Evolutionary conservation across 2,888 invertebrate genomes (phyloP), one percentile per base, ranked within the genome.

Genomic region (Cataglyphis rosenhaueri): DNA sequence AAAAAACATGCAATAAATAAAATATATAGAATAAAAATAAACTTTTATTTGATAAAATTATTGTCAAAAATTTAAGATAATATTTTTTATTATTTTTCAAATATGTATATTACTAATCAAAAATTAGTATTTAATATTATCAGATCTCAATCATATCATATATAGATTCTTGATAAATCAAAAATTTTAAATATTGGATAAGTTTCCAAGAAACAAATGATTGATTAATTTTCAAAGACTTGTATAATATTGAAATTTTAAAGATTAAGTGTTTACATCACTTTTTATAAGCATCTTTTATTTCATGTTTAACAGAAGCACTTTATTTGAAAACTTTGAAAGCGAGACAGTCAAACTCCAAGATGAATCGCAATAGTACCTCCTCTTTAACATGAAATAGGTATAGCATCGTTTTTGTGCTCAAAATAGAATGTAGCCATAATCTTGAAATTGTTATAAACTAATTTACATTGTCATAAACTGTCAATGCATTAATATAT

Each of bases 341-440:
- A 6, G 2, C 0, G 15, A 41, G 12, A 25, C 38, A 3, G 6
- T 64, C 3, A 38, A 64, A 4, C 1, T 9, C 2, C 1, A 21
- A 25, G 35, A 38, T 57, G 21, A 25, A 10, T 38, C 21, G 9
- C 21, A 15, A 35, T 32, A 35, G 15, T 71, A 57, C 35, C 38
- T 71, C 71, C 71, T 38, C 55, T 71, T 71, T 71, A 71, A 71
- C 18, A 15, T 1, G 55, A 35, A 6, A 18, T 10, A 68, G 10
- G 4, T 32, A 0, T 3, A 32, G 6, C 3, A 38, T 21, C 21
- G 9, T 25, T n/a, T 32, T 57, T 35, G 3, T 10, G 38, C 18
- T 32, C 6, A 6, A 25, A 35, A 52, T 25, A n/a, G 25, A 25
- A 10, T 55, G 55, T 21, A 70, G 21, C 9, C 0, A 35, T 55